Percentiles rank a stretch among this genome's conserved stretches.
Conservation (phyloP, 2,797 vertebrate species). For the Columba guinea region DNA sequence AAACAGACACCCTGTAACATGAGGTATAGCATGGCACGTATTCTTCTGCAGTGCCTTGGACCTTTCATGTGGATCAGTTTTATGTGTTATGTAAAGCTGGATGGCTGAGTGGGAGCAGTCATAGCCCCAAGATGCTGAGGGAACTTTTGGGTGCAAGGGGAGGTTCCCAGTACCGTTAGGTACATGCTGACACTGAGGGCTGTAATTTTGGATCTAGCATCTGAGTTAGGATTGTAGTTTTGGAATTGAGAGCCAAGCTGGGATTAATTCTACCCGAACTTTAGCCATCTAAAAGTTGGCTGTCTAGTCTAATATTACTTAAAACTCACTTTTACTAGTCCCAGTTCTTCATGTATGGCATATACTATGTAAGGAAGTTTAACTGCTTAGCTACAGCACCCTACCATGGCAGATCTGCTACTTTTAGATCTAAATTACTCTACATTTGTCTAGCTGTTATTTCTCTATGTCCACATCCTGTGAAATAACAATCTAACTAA, state of each 20-base stretch:
- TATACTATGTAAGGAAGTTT: neutral
- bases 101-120: rapidly evolving
- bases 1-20: neutral
- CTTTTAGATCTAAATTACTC: neutral
- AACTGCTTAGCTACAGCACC: neutral
- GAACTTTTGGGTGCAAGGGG: neutral
- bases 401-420: neutral
- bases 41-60: neutral
- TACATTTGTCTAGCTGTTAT: neutral
- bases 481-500: neutral
- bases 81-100: neutral
- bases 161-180: neutral
- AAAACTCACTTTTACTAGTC: neutral
- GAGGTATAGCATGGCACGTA: neutral
- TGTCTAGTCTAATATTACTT: neutral
- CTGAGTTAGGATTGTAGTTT: neutral
- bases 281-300: neutral
- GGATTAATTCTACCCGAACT: neutral
- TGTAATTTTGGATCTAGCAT: neutral
- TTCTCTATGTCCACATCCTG: neutral
- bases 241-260: neutral
- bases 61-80: neutral
- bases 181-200: neutral
- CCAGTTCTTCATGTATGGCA: neutral
- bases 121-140: neutral